These are phyloP conservation scores for Siniperca knerii DNA, from an alignment of 2,113 vertebrate genomes.

Conservation along the genomic window DNA sequence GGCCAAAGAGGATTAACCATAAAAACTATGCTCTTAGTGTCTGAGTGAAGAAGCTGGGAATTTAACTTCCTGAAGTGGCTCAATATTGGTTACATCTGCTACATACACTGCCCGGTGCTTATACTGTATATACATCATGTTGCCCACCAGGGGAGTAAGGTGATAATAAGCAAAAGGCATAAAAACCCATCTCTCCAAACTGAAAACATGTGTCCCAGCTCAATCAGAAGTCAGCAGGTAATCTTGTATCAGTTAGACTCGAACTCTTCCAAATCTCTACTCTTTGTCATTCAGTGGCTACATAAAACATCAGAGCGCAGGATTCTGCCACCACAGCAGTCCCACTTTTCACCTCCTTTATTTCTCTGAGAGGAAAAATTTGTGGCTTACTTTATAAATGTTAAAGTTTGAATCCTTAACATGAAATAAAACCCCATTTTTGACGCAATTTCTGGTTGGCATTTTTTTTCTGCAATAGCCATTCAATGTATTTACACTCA, in stretches of 20 bases:
- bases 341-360: neutral
- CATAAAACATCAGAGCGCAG: conserved; percentile 55
- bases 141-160: conserved; percentile 71
- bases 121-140: conserved; percentile 70
- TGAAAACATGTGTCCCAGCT: conserved; percentile 27
- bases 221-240: conserved; percentile 13
- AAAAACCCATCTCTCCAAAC: conserved; percentile 48
- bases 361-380: neutral
- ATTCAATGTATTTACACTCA: conserved; percentile 15
- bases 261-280: neutral
- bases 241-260: neutral
- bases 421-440: neutral
- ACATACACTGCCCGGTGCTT: conserved; percentile 78
- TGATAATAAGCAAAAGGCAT: conserved; percentile 63
- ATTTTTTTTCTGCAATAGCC: neutral
- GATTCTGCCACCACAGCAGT: conserved; percentile 18
- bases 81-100: conserved; percentile 76
- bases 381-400: neutral
- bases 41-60: conserved; percentile 65
- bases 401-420: neutral
- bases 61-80: conserved; percentile 73
- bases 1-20: conserved; percentile 70
- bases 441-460: neutral
- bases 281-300: conserved; percentile 40
- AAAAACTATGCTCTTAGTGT: conserved; percentile 61